Conservation (phyloP, 2,888 invertebrate species). For the Scaptomyza tumidula region DNA sequence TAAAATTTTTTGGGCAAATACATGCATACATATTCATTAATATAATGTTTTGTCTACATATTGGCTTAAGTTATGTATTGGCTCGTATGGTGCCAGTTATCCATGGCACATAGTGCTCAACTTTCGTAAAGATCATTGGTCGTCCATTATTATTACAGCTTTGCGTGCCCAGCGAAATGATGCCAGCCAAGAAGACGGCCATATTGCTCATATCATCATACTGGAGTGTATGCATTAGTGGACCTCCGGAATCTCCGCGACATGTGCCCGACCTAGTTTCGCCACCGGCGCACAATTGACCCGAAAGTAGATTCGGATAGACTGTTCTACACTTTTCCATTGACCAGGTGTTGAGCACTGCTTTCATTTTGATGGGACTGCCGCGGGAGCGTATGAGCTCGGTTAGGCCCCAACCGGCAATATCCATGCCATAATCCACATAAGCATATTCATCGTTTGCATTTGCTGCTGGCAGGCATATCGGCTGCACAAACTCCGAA, state of each 20-base stretch:
- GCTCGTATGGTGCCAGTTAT: slow-evolving; percentile 28
- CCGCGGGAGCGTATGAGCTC: slow-evolving; percentile 83
- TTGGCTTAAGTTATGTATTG: slow-evolving; percentile 16
- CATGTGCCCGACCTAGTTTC: slow-evolving; percentile 32
- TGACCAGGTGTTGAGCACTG: slow-evolving; percentile 84
- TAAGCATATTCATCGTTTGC: slow-evolving; percentile 75
- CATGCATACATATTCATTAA: slow-evolving; percentile 17
- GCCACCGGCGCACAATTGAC: slow-evolving; percentile 59
- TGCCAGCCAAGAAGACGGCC: slow-evolving; percentile 43
- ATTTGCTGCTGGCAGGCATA: slow-evolving; percentile 86
- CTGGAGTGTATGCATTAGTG: slow-evolving; percentile 40
- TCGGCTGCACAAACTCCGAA: slow-evolving; percentile 86
- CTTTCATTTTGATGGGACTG: slow-evolving; percentile 86
- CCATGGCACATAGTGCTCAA: slow-evolving; percentile 56
- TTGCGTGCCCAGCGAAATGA: slow-evolving; percentile 43
- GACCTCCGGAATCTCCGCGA: slow-evolving; percentile 58
- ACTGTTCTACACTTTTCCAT: slow-evolving; percentile 20
- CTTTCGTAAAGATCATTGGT: slow-evolving; percentile 54
- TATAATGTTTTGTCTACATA: slow-evolving; percentile 2
- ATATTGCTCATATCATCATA: slow-evolving; percentile 2
- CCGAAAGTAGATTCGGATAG: slow-evolving; percentile 15
- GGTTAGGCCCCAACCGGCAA: slow-evolving; percentile 88
- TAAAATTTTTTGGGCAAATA: slow-evolving; percentile 29
- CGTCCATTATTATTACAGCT: slow-evolving; percentile 22
- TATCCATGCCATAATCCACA: slow-evolving; percentile 84